phyloP scores from a whole-genome alignment of 2,113 vertebrate species.

The Pogona vitticeps region DNA sequence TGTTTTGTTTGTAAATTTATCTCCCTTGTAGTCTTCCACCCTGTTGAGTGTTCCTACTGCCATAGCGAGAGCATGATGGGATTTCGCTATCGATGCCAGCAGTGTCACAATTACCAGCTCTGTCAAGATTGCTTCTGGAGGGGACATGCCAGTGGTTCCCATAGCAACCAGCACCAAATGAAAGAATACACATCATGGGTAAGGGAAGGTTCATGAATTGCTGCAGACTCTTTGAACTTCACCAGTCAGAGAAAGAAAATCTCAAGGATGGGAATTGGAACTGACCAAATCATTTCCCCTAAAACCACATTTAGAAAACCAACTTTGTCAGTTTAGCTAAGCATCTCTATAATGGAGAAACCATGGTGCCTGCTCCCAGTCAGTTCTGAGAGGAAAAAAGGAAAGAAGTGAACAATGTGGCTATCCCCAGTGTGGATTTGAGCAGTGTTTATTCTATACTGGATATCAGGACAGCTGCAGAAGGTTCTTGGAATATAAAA shows the following conservation, averaged over 20 bases:
- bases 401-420: constrained; percentile 39
- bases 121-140: constrained; percentile 99
- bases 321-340: constrained; percentile 20
- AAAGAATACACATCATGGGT: constrained; percentile 99
- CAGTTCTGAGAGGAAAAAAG: constrained; percentile 40
- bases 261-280: constrained; percentile 6
- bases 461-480: constrained; percentile 39
- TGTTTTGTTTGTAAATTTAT: constrained; percentile 26
- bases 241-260: constrained; percentile 19
- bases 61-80: constrained; percentile 99
- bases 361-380: constrained; percentile 3
- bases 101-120: constrained; percentile 99
- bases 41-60: constrained; percentile 98
- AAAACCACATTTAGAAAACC: neutral
- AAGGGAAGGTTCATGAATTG: constrained; percentile 71
- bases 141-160: constrained; percentile 96
- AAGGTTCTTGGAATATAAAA: constrained; percentile 49
- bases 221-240: constrained; percentile 51
- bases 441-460: constrained; percentile 23
- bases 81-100: constrained; percentile 99
- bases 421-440: constrained; percentile 45
- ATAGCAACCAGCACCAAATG: constrained; percentile 99
- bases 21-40: constrained; percentile 91
- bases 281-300: constrained; percentile 6
- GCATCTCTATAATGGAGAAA: constrained; percentile 16